phyloP scores from a whole-genome alignment of 2,797 vertebrate genomes.

The Brachyalestes nurse region DNA sequence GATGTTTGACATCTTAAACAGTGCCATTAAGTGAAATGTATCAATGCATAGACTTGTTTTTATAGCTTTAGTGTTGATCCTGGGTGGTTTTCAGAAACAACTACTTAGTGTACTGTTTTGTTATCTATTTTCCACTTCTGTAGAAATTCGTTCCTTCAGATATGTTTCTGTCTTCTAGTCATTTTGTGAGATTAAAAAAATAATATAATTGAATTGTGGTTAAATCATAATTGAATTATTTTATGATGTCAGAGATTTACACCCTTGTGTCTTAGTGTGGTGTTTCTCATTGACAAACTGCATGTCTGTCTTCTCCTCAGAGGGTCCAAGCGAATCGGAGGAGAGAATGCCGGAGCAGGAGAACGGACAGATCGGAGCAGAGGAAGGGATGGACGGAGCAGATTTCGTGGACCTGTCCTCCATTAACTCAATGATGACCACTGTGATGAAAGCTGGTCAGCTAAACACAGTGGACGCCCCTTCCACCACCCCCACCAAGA shows the following conservation, averaged over 20 bases:
- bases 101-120: no score
- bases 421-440: conserved; percentile 93
- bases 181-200: neutral
- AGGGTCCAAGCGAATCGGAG: conserved; percentile 35
- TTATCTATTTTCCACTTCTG: no score
- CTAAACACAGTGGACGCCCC: conserved; percentile 74
- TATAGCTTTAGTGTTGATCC: no score
- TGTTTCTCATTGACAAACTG: no score
- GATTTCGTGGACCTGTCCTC: conserved; percentile 87
- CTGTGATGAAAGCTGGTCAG: conserved; percentile 84
- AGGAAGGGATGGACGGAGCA: conserved; percentile 52
- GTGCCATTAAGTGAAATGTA: no score
- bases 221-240: neutral
- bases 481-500: conserved; percentile 72
- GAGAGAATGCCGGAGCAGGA: conserved; percentile 44
- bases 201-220: neutral
- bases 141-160: no score
- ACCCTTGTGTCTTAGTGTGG: neutral
- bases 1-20: no score
- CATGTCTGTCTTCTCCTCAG: conserved; percentile 4
- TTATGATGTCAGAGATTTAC: neutral
- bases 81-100: no score
- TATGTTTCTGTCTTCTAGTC: no score
- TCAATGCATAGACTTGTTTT: no score
- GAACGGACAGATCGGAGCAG: conserved; percentile 37